Evolutionary conservation across 2,797 vertebrate genomes (phyloP), one percentile per base, ranked within the genome.

Genomic region (Sebastes vulpes): DNA sequence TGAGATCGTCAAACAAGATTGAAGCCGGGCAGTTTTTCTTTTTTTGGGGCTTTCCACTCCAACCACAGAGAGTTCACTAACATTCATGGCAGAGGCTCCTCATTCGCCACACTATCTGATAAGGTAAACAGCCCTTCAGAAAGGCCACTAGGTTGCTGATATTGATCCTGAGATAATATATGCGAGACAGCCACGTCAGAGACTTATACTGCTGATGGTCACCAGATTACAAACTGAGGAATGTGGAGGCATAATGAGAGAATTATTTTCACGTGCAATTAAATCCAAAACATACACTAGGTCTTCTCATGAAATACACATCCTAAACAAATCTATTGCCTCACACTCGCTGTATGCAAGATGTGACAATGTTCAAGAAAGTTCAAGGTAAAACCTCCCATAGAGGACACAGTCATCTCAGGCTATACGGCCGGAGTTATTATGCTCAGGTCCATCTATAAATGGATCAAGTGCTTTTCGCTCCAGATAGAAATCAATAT

Each of bases 121-220:
- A 77, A 90, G 76, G n/a, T 18, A 52, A 83, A 84, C 74, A 78
- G 60, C 72, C 84, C 72, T 75, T 88, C 73, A 88, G 69, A 85
- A 91, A 91, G 87, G 88, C 89, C 85, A 92, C 74, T 6, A 65
- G 67, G 87, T 79, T 85, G 73, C 74, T 78, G 54, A 65, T 85
- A 94, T 91, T 71, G 82, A 94, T 92, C 76, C 71, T 69, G 67
- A 92, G 89, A 84, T 89, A 78, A 91, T 77, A 66, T 66, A 77
- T 79, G 81, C 68, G n/a, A 60, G 52, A 46, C 26, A n/a, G 66
- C 21, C 57, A 57, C 32, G 3, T 89, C 77, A 72, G 75, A 84
- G 75, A 82, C 57, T 42, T 42, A 61, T 1, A 2, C 50, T 72
- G 67, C 57, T 74, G 75, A 89, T 29, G 35, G 58, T 75, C 28